Percentiles rank a stretch among this genome's conserved stretches.
These are phyloP conservation scores for Drosophila athabasca DNA, from an alignment of 1,140 invertebrate genomes.

Conservation along the genomic window DNA sequence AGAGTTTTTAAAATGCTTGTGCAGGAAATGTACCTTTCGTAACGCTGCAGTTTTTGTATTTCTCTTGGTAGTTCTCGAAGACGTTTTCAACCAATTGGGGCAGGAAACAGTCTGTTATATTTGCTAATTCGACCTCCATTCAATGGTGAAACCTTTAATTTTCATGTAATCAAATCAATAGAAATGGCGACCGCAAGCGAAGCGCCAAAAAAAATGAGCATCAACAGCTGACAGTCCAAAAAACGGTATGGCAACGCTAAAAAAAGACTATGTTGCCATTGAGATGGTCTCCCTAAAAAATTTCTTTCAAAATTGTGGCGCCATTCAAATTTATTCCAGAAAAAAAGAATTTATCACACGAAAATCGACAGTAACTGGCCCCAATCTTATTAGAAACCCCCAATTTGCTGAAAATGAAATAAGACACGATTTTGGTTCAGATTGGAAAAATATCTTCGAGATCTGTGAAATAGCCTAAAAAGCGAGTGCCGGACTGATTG, in stretches of 20 bases:
- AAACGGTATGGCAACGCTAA: background rate
- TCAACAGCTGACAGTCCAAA: conserved; percentile 11
- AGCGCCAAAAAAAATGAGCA: background rate
- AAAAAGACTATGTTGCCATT: background rate
- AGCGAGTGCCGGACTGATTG: conserved; percentile 55
- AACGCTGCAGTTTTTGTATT: background rate
- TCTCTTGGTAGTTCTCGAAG: conserved; percentile 5
- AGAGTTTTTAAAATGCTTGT: too few relatives aligned
- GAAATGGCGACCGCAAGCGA: conserved; percentile 27
- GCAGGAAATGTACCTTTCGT: conserved; percentile 1
- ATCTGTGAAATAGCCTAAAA: conserved; percentile 34
- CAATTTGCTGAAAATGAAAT: conserved; percentile 2
- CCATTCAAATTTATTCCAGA: too few relatives aligned
- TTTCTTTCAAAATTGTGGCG: background rate
- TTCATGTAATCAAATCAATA: conserved; percentile 1
- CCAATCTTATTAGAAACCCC: background rate
- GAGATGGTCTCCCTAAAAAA: background rate
- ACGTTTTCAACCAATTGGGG: conserved; percentile 20
- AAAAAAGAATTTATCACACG: background rate
- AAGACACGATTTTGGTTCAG: conserved; percentile 21
- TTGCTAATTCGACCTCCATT: conserved; percentile 10
- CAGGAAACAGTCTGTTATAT: conserved; percentile 2
- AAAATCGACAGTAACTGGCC: background rate
- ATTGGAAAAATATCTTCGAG: conserved; percentile 38
- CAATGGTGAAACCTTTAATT: background rate